Evolutionary conservation across 1,140 invertebrate genomes (phyloP).

Genomic region (Dendrolimus kikuchii): DNA sequence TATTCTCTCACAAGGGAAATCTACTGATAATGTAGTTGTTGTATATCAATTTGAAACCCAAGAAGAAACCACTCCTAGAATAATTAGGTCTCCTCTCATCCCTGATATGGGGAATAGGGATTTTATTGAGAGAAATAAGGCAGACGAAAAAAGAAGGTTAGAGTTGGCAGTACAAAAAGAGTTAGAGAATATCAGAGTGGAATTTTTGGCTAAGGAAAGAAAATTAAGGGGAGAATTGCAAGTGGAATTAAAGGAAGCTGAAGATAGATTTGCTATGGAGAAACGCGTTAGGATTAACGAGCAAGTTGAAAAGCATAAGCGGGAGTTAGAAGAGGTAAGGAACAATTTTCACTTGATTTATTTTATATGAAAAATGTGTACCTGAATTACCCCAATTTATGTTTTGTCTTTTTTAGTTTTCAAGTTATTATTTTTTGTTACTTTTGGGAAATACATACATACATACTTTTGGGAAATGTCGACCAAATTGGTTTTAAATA

Average conservation of each 20-base stretch:
- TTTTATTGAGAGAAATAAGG: slow-evolving; percentile 49
- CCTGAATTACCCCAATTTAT: background rate
- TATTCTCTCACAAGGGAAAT: slow-evolving; percentile 60
- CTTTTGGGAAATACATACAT: no score
- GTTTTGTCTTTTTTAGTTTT: background rate
- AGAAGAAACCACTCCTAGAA: slow-evolving; percentile 36
- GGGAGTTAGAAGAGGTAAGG: slow-evolving; percentile 70
- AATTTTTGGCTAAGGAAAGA: slow-evolving; percentile 61
- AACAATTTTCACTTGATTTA: background rate
- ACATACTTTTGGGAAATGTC: no score
- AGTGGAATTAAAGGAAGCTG: slow-evolving; percentile 67
- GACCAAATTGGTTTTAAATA: no score
- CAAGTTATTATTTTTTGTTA: no score
- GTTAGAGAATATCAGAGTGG: slow-evolving; percentile 52
- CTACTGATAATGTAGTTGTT: slow-evolving; percentile 59
- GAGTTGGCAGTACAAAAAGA: slow-evolving; percentile 56
- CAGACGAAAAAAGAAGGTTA: slow-evolving; percentile 52
- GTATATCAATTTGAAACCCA: slow-evolving; percentile 62
- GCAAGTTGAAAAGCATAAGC: slow-evolving; percentile 66
- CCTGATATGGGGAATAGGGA: slow-evolving; percentile 50
- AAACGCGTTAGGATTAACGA: slow-evolving; percentile 62
- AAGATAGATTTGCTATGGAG: slow-evolving; percentile 71
- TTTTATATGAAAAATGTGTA: no score
- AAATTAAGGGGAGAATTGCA: slow-evolving; percentile 67
- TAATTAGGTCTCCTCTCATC: slow-evolving; percentile 43